Base-by-base conservation (phyloP, 1,140 invertebrate species). In the Ectropis grisescens region DNA sequence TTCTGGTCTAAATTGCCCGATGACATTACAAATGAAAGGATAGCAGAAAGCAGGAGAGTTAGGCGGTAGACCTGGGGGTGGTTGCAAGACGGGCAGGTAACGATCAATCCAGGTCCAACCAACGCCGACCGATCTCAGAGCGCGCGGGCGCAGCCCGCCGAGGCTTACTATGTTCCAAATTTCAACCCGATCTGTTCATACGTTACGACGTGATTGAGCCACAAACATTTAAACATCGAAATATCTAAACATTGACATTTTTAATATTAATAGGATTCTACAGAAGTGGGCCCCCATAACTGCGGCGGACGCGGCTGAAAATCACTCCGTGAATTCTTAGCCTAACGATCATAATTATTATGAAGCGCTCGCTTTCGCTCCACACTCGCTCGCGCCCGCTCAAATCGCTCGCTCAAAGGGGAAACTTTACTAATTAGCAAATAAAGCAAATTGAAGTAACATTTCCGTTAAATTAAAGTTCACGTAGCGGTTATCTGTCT, bases 391-490 rank as follows among this genome's bases (percentile, higher is more conserved):
- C 14, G 28, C 25, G 13, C 11, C 15, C 29, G 26, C n/a, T n/a
- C n/a, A n/a, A n/a, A n/a, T 33, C 13, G 41, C 31, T 27, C 37
- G 43, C 45, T 58, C 66, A 61, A 65, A 70, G 47, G 29, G 41
- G 31, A 57, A 58, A 68, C 58, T 68, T 64, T 53, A 47, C 48
- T 64, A 68, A 68, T 67, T 68, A 64, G 57, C 50, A 66, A 68
- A 71, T 71, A 66, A 64, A 55, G 46, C 50, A 47, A 56, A 60
- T 55, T 58, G 53, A 56, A 62, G 47, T 54, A 44, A 37, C 50
- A 42, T 51, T 58, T 42, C 41, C 33, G 40, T 35, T 38, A 50
- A 55, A 49, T 50, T 45, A 47, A 29, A 56, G 47, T 48, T 53
- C 37, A 37, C 41, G 33, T 32, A 24, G 27, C 37, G 30, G 35